Evolutionary conservation across 2,797 vertebrate genomes (phyloP).

Genomic region (Sebastes trivittatus): DNA sequence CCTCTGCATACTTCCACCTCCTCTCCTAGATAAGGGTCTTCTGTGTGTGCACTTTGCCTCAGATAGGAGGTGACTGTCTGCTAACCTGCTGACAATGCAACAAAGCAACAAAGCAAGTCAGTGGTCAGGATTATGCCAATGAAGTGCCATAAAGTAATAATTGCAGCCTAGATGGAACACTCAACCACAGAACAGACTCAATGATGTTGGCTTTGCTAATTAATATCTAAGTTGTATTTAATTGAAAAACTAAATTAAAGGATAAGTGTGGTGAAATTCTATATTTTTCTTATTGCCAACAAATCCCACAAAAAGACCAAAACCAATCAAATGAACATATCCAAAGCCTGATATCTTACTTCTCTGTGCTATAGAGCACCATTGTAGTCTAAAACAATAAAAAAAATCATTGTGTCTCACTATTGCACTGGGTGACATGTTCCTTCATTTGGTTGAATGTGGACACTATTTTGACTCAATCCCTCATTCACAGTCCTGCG

Average conservation of each 20-base stretch:
- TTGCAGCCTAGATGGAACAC: not conserved
- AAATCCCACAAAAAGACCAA: not conserved
- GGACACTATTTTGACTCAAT: not conserved
- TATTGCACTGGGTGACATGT: not conserved
- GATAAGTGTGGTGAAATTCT: not conserved
- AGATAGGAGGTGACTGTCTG: constrained; percentile 1
- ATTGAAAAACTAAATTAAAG: not conserved
- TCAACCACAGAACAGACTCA: not conserved
- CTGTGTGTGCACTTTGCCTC: not conserved
- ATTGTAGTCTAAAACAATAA: not conserved
- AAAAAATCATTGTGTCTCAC: not conserved
- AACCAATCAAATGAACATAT: not conserved
- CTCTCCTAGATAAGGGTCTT: not conserved
- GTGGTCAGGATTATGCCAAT: constrained; percentile 15
- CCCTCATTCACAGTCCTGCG: not conserved
- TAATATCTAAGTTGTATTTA: not conserved
- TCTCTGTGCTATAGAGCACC: not conserved
- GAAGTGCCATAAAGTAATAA: not conserved
- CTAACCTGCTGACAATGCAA: constrained; percentile 12
- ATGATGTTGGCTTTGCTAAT: not conserved
- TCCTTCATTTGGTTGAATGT: not conserved
- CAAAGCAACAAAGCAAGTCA: not conserved
- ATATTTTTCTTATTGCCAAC: not conserved
- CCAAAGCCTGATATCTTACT: not conserved
- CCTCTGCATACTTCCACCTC: not conserved